Percentiles rank a stretch among this genome's conserved stretches.
Conservation (phyloP, 2,888 invertebrate genomes). For the Sepioteuthis lessoniana region DNA sequence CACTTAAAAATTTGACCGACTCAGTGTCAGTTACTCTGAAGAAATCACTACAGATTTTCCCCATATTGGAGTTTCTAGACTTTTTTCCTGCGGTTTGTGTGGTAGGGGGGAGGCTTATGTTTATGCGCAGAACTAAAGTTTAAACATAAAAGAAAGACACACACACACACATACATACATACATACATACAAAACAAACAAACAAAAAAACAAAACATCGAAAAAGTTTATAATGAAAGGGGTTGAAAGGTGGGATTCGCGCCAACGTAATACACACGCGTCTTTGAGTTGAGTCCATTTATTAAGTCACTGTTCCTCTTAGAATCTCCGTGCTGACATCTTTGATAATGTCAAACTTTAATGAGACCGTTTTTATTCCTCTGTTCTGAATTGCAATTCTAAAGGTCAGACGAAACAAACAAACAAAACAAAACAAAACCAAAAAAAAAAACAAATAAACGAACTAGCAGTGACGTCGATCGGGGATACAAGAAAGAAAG, state of each 20-base stretch:
- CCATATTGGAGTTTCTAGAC: not conserved
- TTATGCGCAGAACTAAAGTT: not conserved
- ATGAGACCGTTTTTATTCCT: not conserved
- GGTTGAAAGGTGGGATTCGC: not conserved
- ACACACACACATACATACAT: not conserved
- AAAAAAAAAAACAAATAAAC: not conserved
- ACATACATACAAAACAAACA: too few relatives aligned
- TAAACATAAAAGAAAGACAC: not conserved
- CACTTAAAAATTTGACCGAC: too few relatives aligned
- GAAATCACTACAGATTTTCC: not conserved
- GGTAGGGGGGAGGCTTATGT: too few relatives aligned
- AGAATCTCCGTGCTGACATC: not conserved
- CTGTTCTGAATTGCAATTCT: not conserved
- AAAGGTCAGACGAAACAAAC: not conserved
- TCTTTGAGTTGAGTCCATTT: not conserved
- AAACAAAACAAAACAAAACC: not conserved
- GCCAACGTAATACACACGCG: not conserved
- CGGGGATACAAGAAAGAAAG: not conserved
- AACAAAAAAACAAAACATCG: too few relatives aligned
- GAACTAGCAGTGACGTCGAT: not conserved
- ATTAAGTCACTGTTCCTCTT: not conserved
- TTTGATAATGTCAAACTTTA: slow-evolving; percentile 14
- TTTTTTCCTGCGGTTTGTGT: too few relatives aligned
- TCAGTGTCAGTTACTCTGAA: not conserved
- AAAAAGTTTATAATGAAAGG: not conserved